These are phyloP conservation scores for Ectobius pallidus DNA, from an alignment of 2,888 invertebrate genomes.

Conservation along the genomic window DNA sequence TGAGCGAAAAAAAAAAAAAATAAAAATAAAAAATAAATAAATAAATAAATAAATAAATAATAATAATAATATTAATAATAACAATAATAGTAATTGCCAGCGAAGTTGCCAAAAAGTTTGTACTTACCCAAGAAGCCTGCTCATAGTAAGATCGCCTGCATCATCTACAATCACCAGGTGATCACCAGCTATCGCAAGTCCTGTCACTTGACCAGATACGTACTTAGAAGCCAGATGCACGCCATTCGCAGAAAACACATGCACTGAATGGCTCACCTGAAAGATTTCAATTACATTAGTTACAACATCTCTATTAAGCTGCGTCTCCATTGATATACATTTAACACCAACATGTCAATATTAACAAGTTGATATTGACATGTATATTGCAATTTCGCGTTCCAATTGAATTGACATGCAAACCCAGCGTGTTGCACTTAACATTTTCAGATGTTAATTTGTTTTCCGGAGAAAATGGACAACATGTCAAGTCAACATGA, in stretches of 20 bases:
- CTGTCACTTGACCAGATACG: constrained; percentile 59
- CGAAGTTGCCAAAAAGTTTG: not conserved
- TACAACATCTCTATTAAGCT: too few relatives aligned
- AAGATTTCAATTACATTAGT: too few relatives aligned
- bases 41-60: not conserved
- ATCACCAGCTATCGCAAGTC: constrained; percentile 57
- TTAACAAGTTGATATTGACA: too few relatives aligned
- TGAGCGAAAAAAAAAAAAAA: not conserved
- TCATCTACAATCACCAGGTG: constrained; percentile 59
- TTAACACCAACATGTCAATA: too few relatives aligned
- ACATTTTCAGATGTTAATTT: too few relatives aligned
- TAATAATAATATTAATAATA: not conserved
- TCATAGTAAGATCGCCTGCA: constrained; percentile 61
- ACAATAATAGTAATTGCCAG: not conserved
- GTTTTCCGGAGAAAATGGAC: too few relatives aligned
- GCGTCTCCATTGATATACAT: too few relatives aligned
- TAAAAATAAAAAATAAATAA: not conserved
- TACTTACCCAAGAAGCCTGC: constrained; percentile 54
- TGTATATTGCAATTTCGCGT: too few relatives aligned
- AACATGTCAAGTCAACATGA: too few relatives aligned
- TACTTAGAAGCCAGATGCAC: constrained; percentile 59
- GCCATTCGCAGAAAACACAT: constrained; percentile 61
- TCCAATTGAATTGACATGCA: too few relatives aligned
- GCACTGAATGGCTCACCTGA: constrained; percentile 58
- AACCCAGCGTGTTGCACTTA: too few relatives aligned